Evolutionary conservation across 2,797 vertebrate species (phyloP), one percentile per base, ranked within the genome.

Genomic region (Pangasius djambal): DNA sequence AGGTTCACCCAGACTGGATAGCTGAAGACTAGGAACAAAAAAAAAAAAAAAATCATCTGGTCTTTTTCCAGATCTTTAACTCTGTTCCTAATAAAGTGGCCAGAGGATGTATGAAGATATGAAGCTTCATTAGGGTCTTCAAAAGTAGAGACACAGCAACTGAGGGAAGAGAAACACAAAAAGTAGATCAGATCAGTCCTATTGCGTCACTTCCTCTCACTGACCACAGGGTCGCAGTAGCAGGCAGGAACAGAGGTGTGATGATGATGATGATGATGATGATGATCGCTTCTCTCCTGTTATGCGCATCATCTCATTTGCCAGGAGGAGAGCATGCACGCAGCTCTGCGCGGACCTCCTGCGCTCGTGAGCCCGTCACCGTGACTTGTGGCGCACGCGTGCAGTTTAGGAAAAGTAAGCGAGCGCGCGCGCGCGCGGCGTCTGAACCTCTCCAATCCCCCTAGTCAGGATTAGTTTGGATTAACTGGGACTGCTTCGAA

Each of bases 171-270:
- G 44, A 75, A 48, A 48, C 0, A 8, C 44, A 48, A 48, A 1
- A 8, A 52, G 15, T 28, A 78, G 48, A 18, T 15, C 5, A 1
- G 7, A n/a, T n/a, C n/a, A 79, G 77, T 34, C 4, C n/a, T 57
- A 25, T 2, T 13, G 18, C 61, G 59, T 65, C 83, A 87, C 81
- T 65, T 89, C 55, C 72, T 85, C 44, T 63, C 28, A 57, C 44
- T 89, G 88, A 79, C 89, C 91, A 61, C 89, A 81, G 69, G 89
- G 89, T 61, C 48, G 88, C 91, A 89, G 79, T 87, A 40, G 87
- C 85, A 85, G 74, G 88, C 91, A 89, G 72, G 13, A 37, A 59
- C 50, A 28, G 12, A 22, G 25, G 3, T 13, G 79, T 28, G 34
- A 44, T n/a, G 13, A 63, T 63, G 55, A 63, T 37, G 55, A 90